Evolutionary conservation across 2,113 vertebrate genomes (phyloP).

Genomic region (Diphyllodes magnificus): DNA sequence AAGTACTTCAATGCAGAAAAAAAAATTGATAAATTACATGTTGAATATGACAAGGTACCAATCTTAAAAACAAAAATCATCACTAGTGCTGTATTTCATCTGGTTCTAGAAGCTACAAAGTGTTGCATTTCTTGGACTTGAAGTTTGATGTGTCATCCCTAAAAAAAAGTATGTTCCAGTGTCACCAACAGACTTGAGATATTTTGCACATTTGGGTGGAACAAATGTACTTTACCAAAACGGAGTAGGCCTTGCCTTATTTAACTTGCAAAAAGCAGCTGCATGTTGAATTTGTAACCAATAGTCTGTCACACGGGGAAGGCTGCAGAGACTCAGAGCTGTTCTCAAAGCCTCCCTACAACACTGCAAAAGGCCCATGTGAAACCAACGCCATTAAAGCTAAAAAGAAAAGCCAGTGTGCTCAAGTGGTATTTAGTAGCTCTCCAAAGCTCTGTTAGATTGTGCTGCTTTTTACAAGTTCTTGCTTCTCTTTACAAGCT

Average conservation of each 20-base stretch:
- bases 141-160: background rate
- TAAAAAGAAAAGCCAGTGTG: background rate
- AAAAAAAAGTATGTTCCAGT: background rate
- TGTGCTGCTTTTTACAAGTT: background rate
- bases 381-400: background rate
- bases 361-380: background rate
- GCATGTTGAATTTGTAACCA: background rate
- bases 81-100: background rate
- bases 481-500: background rate
- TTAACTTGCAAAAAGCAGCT: background rate
- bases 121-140: background rate
- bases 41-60: background rate
- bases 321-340: background rate
- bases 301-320: background rate
- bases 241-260: background rate
- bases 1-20: background rate
- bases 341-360: background rate
- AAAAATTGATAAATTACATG: background rate
- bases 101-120: background rate
- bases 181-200: background rate
- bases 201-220: background rate
- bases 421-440: background rate
- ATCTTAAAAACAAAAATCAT: background rate
- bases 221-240: background rate
- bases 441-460: background rate